Evolutionary conservation across 2,888 invertebrate species (phyloP), one percentile per base, ranked within the genome.

Genomic region (Nebria brevicollis): DNA sequence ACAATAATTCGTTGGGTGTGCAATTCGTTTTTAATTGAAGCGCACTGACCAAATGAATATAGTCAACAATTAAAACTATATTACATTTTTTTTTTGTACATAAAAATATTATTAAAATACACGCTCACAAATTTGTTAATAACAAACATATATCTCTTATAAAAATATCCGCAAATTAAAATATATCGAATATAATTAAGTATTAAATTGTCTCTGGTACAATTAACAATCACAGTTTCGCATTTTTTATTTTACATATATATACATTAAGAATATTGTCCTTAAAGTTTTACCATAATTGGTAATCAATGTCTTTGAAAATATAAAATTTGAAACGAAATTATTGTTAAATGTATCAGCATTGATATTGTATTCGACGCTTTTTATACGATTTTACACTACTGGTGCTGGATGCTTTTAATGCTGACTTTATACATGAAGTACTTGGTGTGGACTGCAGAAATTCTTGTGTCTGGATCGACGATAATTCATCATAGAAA

Each of bases 391-490:
- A 2, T 73, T 74, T 66, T 10, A 41, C 25, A 26, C 11, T n/a
- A 42, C 13, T 11, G 2, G 34, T 8, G 1, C 20, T 66, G 26
- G 76, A 72, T 54, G 8, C 54, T 34, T n/a, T 41, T 15, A 72
- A 13, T 26, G 65, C 7, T 64, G 13, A 15, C 11, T 25, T 54
- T 7, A 54, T 7, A 54, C 1, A 11, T 25, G 13, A 43, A 11
- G 26, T 13, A 72, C 20, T 54, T 2, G 80, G 80, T 6, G 80
- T 80, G n/a, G 80, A 80, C 11, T 80, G 80, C 8, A 26, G 15
- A 11, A 75, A 72, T 75, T 75, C 13, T 54, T 75, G 15, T 0
- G 73, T 42, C 26, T 41, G 75, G 64, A 64, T 80, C 41, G 79
- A 75, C 6, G 68, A 25, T 66, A 80, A n/a, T 10, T 15, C 64